Conservation (phyloP, 2,888 invertebrate genomes). For the Theristus sp. region DNA sequence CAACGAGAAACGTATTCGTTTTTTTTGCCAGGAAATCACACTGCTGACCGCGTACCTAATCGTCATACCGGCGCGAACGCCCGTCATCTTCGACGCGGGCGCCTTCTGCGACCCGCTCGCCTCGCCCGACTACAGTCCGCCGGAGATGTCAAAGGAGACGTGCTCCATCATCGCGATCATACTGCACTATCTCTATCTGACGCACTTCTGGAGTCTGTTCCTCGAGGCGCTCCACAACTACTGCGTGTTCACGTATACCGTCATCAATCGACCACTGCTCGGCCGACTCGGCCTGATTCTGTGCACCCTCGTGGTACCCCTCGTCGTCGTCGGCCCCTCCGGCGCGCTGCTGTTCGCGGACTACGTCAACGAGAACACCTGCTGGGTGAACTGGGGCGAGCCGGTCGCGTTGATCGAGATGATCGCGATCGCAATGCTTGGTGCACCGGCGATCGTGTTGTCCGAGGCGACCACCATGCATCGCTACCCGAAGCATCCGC, state of each 20-base stretch:
- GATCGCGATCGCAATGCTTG: not conserved
- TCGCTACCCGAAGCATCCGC: not conserved
- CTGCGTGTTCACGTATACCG: not conserved
- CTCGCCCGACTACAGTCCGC: no score
- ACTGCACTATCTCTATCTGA: no score
- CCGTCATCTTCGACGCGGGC: no score
- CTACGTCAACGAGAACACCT: not conserved
- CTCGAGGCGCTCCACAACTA: not conserved
- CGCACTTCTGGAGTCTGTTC: not conserved
- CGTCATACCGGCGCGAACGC: no score
- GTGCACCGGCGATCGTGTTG: not conserved
- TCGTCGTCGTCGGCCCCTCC: not conserved
- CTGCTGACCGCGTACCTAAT: no score
- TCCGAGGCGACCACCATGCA: not conserved
- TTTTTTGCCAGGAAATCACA: no score
- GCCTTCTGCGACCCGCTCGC: no score
- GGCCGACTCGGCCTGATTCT: not conserved
- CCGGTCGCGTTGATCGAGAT: not conserved
- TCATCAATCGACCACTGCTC: not conserved
- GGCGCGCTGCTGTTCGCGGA: not conserved
- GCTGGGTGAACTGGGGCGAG: not conserved
- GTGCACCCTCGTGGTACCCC: not conserved
- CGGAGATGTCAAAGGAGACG: no score
- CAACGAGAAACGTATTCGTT: no score
- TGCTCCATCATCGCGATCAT: no score